Conservation (phyloP, 1,140 invertebrate species). For the Drosophila hydei region DNA sequence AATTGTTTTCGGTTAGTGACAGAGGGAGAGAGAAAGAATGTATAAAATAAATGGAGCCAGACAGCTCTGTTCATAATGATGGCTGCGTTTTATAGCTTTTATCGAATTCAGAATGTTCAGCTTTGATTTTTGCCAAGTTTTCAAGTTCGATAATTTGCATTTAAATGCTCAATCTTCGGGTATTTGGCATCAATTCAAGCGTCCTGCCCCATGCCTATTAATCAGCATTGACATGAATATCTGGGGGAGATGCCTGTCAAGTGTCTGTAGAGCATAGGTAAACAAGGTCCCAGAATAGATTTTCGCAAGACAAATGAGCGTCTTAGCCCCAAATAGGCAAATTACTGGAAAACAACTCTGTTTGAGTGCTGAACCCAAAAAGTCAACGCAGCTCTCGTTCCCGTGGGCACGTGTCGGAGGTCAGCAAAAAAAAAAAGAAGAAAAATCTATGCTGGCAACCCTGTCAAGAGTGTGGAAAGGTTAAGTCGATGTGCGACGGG, state of each 20-base stretch:
- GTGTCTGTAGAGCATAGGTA: constrained; percentile 47
- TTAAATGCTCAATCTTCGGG: constrained; percentile 20
- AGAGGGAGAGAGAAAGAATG: neutral
- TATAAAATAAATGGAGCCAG: constrained; percentile 3
- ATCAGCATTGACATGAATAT: constrained; percentile 42
- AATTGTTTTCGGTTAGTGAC: constrained; percentile 10
- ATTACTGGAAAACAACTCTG: constrained; percentile 70
- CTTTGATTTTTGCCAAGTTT: constrained; percentile 10
- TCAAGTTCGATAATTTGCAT: constrained; percentile 31
- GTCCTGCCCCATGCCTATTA: constrained; percentile 14
- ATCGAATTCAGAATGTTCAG: constrained; percentile 1
- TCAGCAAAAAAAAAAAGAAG: constrained; percentile 21
- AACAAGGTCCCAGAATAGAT: constrained; percentile 61
- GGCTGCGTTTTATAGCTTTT: constrained; percentile 38
- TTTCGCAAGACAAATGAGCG: constrained; percentile 58
- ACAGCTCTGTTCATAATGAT: constrained; percentile 35
- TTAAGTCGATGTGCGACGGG: neutral
- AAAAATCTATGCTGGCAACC: constrained; percentile 11
- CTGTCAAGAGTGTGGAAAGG: constrained; percentile 11
- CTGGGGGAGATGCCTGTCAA: constrained; percentile 3
- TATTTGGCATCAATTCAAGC: constrained; percentile 4
- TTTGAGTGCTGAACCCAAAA: constrained; percentile 25
- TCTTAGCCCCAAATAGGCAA: constrained; percentile 69
- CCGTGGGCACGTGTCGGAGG: constrained; percentile 53
- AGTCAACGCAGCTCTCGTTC: constrained; percentile 47